phyloP scores from a whole-genome alignment of 2,113 vertebrate genomes.

The Rousettus leschenaultii region DNA sequence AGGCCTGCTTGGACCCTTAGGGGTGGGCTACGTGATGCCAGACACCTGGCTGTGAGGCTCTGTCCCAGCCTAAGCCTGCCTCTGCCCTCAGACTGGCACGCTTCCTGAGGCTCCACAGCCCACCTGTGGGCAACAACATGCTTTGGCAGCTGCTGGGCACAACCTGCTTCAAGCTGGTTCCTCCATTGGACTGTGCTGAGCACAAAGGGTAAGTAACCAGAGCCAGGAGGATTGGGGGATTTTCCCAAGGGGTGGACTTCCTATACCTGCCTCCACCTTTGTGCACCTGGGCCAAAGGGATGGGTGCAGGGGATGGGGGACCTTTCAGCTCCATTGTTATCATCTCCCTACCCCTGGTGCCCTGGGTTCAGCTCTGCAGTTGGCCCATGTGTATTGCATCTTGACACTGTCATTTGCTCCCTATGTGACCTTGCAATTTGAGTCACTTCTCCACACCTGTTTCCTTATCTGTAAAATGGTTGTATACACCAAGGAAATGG shows the following conservation, averaged over 20 bases:
- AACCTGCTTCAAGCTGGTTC: constrained; percentile 75
- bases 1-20: not conserved
- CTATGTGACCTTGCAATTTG: not conserved
- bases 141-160: constrained; percentile 76
- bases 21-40: not conserved
- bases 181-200: constrained; percentile 30
- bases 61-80: not conserved
- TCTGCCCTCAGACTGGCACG: constrained; percentile 75
- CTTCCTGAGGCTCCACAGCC: constrained; percentile 65
- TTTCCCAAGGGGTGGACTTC: not conserved
- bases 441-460: not conserved
- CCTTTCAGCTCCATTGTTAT: not conserved
- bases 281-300: not conserved
- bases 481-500: not conserved
- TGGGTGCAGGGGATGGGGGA: not conserved
- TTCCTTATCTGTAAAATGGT: not conserved
- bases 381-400: not conserved
- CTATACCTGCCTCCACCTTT: too few relatives aligned
- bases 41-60: not conserved
- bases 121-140: not conserved
- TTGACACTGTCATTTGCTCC: not conserved
- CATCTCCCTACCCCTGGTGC: not conserved
- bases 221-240: not conserved
- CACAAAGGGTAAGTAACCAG: constrained; percentile 32
- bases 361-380: not conserved